Conservation (phyloP, 2,113 vertebrate species). For the Merops nubicus region DNA sequence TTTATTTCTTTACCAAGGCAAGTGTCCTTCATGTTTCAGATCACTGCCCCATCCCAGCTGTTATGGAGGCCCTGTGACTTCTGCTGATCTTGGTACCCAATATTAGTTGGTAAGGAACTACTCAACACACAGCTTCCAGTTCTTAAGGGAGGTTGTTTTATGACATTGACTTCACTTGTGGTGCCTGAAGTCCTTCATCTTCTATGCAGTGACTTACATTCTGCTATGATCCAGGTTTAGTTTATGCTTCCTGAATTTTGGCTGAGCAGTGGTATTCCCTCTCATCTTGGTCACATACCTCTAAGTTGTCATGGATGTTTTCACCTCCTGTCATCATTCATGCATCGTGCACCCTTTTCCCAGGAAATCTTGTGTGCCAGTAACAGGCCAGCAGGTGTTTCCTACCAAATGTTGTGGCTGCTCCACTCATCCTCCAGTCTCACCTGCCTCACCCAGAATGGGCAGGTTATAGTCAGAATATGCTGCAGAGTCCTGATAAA, state of each 20-base stretch:
- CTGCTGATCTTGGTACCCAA: background rate
- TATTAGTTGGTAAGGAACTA: background rate
- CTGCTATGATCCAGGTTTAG: background rate
- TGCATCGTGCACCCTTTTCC: background rate
- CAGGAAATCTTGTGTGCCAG: background rate
- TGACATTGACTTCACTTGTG: background rate
- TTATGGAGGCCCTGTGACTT: background rate
- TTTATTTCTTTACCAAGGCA: background rate
- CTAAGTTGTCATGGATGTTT: constrained; percentile 9
- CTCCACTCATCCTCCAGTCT: background rate
- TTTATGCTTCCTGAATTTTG: background rate
- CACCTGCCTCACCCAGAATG: background rate
- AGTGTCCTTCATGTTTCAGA: background rate
- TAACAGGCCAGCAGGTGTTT: constrained; percentile 29
- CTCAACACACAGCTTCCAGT: background rate
- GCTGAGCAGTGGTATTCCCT: background rate
- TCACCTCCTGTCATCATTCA: constrained; percentile 5
- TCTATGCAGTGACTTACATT: background rate
- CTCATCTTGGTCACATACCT: background rate
- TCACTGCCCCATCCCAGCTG: background rate
- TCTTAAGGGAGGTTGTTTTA: background rate
- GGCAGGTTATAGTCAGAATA: background rate
- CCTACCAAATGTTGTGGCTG: background rate
- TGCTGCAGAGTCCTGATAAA: background rate
- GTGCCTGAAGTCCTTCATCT: background rate